phyloP scores from a whole-genome alignment of 2,113 vertebrate genomes.

The Sialia sialis region DNA sequence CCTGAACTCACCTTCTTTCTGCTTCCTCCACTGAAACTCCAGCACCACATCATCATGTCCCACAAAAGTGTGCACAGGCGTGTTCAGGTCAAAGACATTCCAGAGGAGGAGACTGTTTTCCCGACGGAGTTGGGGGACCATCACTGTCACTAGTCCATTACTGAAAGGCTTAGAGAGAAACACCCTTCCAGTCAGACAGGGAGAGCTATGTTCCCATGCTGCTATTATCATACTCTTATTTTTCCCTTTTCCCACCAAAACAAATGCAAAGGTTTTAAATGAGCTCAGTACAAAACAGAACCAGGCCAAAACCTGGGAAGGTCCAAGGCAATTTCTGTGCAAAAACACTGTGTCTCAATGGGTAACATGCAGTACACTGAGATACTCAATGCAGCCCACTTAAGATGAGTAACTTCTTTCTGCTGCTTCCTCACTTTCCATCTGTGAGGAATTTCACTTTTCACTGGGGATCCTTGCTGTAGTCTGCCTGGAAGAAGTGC shows the following conservation, averaged over 20 bases:
- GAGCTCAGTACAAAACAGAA: neutral
- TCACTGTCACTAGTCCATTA: conserved; percentile 93
- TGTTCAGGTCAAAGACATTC: conserved; percentile 92
- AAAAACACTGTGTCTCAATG: neutral
- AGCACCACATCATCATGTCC: conserved; percentile 96
- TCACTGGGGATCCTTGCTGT: neutral
- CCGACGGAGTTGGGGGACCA: conserved; percentile 94
- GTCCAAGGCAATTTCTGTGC: neutral
- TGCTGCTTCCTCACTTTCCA: neutral
- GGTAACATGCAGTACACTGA: neutral
- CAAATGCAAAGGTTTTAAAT: fast-evolving
- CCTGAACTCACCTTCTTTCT: conserved; percentile 87
- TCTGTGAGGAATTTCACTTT: neutral
- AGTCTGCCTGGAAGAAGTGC: neutral
- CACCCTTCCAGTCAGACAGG: neutral
- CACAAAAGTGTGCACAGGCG: conserved; percentile 93
- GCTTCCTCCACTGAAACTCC: conserved; percentile 96
- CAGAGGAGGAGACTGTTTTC: conserved; percentile 96
- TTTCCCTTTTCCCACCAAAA: neutral
- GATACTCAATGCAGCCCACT: neutral
- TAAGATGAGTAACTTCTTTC: neutral
- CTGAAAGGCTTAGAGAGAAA: conserved; percentile 84
- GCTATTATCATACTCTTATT: neutral
- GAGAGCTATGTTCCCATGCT: neutral
- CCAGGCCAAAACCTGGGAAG: neutral